These are phyloP conservation scores for Calephelis virginiensis DNA, from an alignment of 1,140 invertebrate genomes.

Conservation along the genomic window DNA sequence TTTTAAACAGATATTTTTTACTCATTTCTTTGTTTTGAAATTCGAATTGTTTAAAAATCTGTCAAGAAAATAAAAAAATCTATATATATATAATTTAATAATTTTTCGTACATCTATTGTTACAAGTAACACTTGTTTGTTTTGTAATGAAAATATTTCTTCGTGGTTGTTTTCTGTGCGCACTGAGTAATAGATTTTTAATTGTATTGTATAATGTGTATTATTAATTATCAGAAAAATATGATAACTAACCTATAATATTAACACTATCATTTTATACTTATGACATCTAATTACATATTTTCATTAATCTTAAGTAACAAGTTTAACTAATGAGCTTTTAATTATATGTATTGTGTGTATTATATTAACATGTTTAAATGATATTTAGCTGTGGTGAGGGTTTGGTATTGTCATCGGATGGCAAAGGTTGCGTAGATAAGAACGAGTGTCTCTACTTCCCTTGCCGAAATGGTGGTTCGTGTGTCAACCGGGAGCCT, in stretches of 20 bases:
- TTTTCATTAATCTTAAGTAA: constrained; percentile 24
- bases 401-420: constrained; percentile 91
- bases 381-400: constrained; percentile 89
- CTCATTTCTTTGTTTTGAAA: too few relatives aligned
- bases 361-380: constrained; percentile 51
- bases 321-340: neutral
- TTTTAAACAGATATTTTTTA: too few relatives aligned
- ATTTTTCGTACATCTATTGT: neutral
- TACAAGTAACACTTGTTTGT: constrained; percentile 8
- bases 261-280: neutral
- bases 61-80: too few relatives aligned
- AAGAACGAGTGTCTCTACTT: constrained; percentile 96
- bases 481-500: constrained; percentile 93
- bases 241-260: neutral
- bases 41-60: too few relatives aligned
- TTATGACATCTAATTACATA: constrained; percentile 22
- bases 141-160: constrained; percentile 1
- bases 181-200: constrained; percentile 45
- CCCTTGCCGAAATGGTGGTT: constrained; percentile 94
- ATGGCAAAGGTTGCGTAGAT: constrained; percentile 94
- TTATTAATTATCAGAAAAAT: neutral
- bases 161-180: constrained; percentile 37
- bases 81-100: neutral
- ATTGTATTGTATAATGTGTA: constrained; percentile 26
- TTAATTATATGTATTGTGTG: constrained; percentile 38